Conservation (phyloP, 2,113 vertebrate genomes). For the Eurystomus gularis region DNA sequence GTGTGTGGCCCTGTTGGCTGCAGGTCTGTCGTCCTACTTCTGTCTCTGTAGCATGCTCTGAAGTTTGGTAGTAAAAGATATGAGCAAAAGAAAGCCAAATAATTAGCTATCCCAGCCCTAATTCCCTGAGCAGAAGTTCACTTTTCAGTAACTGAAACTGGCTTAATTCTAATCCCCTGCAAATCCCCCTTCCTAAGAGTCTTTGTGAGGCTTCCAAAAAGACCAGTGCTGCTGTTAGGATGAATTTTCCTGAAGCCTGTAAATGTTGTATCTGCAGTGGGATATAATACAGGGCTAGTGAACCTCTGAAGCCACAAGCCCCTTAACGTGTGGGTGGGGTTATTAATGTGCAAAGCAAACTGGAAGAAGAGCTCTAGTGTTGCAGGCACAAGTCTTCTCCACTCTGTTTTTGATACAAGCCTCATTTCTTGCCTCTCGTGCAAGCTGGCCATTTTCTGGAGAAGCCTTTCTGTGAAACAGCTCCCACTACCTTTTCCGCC, state of each 20-base stretch:
- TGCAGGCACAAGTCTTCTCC: neutral
- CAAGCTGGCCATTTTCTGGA: neutral
- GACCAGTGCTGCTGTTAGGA: neutral
- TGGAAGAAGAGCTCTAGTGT: neutral
- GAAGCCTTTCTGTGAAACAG: neutral
- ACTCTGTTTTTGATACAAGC: neutral
- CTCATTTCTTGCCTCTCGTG: neutral
- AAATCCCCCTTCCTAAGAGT: constrained; percentile 35
- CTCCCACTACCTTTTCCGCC: neutral
- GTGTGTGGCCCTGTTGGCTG: neutral
- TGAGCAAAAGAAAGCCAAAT: constrained; percentile 2
- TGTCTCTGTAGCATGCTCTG: neutral
- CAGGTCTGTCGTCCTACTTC: neutral
- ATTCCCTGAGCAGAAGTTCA: constrained; percentile 44
- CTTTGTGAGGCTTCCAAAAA: constrained; percentile 13
- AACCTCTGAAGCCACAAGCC: neutral
- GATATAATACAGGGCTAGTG: neutral
- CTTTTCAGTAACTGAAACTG: constrained; percentile 60
- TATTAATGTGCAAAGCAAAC: neutral
- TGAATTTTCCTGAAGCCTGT: neutral
- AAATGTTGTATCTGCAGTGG: neutral
- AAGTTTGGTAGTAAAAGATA: constrained; percentile 6
- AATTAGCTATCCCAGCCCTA: constrained; percentile 34
- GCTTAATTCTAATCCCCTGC: constrained; percentile 44
- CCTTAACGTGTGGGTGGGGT: neutral